These are phyloP conservation scores for Apis laboriosa DNA, from an alignment of 1,140 invertebrate genomes.

Conservation along the genomic window DNA sequence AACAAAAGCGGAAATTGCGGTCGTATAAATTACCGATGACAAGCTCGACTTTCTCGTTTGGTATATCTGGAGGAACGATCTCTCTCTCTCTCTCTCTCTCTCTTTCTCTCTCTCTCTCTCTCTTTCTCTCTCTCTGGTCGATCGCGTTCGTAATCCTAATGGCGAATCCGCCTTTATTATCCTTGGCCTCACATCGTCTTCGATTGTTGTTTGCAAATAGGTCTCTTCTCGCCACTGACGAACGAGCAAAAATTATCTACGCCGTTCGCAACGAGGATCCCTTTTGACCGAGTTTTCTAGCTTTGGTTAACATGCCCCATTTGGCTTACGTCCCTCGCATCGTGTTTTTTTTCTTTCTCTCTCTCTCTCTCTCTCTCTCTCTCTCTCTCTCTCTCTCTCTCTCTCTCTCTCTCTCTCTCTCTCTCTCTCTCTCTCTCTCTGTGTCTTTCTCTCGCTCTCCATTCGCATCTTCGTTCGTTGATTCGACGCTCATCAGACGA, in stretches of 20 bases:
- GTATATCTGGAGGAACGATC: slow-evolving; percentile 46
- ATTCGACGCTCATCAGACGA: neutral
- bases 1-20: slow-evolving; percentile 32
- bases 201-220: slow-evolving; percentile 74
- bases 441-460: neutral
- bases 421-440: neutral
- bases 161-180: slow-evolving; percentile 36
- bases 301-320: slow-evolving; percentile 62
- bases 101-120: too few species aligned
- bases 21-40: slow-evolving; percentile 44
- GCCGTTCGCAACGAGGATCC: slow-evolving; percentile 62
- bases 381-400: neutral
- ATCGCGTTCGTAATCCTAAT: slow-evolving; percentile 32
- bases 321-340: slow-evolving; percentile 58
- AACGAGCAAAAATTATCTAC: slow-evolving; percentile 72
- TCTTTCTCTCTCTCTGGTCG: slow-evolving; percentile 2
- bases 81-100: neutral
- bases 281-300: slow-evolving; percentile 62
- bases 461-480: neutral
- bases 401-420: neutral
- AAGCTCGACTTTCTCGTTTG: slow-evolving; percentile 18
- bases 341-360: slow-evolving; percentile 5
- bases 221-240: slow-evolving; percentile 76
- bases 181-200: slow-evolving; percentile 68
- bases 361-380: neutral